A percentile compares a stretch with the other conserved stretches of the same genome.
Conservation (phyloP, 2,113 vertebrate species). For the Lasiurus cinereus region DNA sequence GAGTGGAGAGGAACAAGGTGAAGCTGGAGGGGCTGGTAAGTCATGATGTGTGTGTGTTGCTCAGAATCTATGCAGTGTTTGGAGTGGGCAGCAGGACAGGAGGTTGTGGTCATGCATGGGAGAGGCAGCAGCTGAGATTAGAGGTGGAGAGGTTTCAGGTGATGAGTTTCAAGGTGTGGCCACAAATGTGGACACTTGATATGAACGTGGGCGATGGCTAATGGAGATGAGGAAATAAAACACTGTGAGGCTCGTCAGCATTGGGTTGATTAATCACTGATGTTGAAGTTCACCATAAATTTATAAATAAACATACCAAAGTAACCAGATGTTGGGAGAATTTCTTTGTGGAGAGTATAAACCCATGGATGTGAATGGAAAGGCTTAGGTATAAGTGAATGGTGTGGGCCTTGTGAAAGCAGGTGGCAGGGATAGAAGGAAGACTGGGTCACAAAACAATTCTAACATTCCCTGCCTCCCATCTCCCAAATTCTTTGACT, state of each 20-base stretch:
- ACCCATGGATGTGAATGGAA: neutral
- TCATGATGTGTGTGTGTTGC: neutral
- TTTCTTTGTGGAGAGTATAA: neutral
- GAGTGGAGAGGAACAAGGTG: neutral
- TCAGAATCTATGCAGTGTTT: neutral
- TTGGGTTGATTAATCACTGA: neutral
- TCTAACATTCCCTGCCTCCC: neutral
- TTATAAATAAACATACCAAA: conserved; percentile 39
- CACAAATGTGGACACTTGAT: neutral
- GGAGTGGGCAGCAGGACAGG: neutral
- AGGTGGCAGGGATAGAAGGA: neutral
- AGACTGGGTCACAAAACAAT: neutral
- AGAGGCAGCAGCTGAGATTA: conserved; percentile 3
- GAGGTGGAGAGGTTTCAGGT: conserved; percentile 7
- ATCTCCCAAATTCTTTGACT: neutral
- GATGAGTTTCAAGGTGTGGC: conserved; percentile 57
- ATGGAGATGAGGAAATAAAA: neutral
- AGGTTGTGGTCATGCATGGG: neutral
- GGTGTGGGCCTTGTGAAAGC: neutral
- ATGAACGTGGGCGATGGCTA: neutral
- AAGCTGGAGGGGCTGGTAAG: neutral
- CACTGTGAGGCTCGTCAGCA: neutral
- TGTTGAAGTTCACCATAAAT: neutral
- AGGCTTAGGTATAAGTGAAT: neutral
- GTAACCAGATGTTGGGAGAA: neutral